Evolutionary conservation across 1,140 invertebrate genomes (phyloP), one percentile per base, ranked within the genome.

Genomic region (Schmidtea mediterranea): DNA sequence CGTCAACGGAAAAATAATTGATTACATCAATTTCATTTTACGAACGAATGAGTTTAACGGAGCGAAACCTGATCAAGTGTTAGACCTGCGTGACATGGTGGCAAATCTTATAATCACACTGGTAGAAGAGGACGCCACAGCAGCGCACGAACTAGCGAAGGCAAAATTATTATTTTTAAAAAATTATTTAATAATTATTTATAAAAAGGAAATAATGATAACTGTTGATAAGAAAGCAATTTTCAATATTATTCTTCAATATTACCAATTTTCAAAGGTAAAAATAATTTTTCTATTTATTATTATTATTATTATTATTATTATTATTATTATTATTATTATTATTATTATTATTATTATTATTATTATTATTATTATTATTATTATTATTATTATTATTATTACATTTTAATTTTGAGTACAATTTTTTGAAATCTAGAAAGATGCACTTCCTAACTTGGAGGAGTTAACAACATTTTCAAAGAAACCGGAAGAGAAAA

Each of bases 141-240:
- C 21, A 5, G 46, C 46, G 43, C 18, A 41, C 10, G 40, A 19
- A 23, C 10, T 41, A 19, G 40, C 22, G 12, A 41, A 19, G 10
- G 40, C 12, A 19, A n/a, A n/a, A 6, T 10, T 32, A 32, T 32
- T 32, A 3, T 32, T n/a, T n/a, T n/a, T n/a, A n/a, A n/a, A n/a
- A n/a, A n/a, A n/a, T n/a, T n/a, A n/a, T n/a, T n/a, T n/a, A n/a
- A n/a, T n/a, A n/a, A n/a, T n/a, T n/a, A n/a, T n/a, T n/a, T n/a
- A n/a, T n/a, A n/a, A n/a, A n/a, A 3, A 63, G 62, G 63, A 64
- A 47, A 59, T 65, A 21, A 64, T 62, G 43, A 62, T 64, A 51
- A 62, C 63, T 0, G 39, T 65, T 26, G 63, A 65, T 51, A 64
- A 63, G 51, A 59, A 59, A 32, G 63, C 63, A 1, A 49, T 64